Conservation (phyloP, 2,113 vertebrate species). For the Chloebia gouldiae region DNA sequence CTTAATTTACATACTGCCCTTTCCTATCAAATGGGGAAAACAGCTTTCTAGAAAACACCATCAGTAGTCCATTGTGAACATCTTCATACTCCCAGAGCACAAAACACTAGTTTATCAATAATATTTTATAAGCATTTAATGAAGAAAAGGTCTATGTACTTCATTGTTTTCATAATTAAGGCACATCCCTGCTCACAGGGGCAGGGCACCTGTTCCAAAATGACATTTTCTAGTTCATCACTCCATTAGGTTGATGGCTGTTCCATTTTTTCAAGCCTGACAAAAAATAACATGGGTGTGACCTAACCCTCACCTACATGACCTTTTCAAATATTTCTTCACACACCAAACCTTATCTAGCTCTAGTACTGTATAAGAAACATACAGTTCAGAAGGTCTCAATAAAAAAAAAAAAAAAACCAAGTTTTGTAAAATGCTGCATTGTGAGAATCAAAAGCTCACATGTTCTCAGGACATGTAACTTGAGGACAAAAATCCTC, state of each 20-base stretch:
- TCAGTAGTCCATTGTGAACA: neutral
- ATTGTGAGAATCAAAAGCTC: neutral
- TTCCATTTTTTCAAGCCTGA: neutral
- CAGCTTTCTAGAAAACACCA: neutral
- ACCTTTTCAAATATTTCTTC: neutral
- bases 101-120: neutral
- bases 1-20: neutral
- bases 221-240: neutral
- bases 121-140: neutral
- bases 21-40: neutral
- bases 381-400: neutral
- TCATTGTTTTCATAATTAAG: neutral
- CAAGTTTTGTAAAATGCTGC: neutral
- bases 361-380: neutral
- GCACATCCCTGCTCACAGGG: neutral
- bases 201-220: neutral
- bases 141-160: neutral
- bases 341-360: neutral
- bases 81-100: neutral
- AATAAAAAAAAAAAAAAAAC: neutral
- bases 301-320: neutral
- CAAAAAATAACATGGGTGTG: neutral
- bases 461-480: fast-evolving
- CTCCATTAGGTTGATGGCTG: neutral
- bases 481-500: neutral